Base-by-base conservation (phyloP, 2,113 vertebrate genomes). In the Psittacula cyanocephala region DNA sequence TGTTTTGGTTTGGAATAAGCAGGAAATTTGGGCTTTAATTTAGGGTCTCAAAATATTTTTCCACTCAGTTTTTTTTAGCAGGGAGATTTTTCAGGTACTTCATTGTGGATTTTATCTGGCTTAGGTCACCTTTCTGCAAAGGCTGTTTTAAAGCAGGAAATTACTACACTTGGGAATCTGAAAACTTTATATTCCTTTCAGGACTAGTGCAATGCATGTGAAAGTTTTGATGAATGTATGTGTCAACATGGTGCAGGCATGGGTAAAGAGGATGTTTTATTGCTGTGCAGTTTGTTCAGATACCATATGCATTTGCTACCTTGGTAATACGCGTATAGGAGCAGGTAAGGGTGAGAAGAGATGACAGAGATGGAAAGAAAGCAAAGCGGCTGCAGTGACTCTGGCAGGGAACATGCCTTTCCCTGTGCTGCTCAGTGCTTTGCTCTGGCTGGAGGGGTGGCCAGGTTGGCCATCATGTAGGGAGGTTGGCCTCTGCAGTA, bases 61-160 rank as follows among this genome's bases (percentile, higher is more conserved):
- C 18, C 22, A n/a, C 6, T 35, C n/a, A 84, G 7, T 81, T 86
- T 16, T 16, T 16, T 60, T 60, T 24, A 50, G 44, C 20, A 64
- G 75, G 43, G 53, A 82, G 43, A n/a, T 81, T 86, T 88, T 93
- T 83, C 62, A 74, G 59, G n/a, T 89, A 86, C 47, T 53, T 65
- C 31, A 14, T 19, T 68, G 46, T 49, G 50, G 20, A 41, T 90
- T 94, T 89, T 84, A 78, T 24, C 60, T 89, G 43, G 17, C 69
- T 91, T 86, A 91, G 50, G 15, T 86, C 28, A 83, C 31, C 35
- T 82, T 75, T 28, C 57, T 18, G 15, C n/a, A 88, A 83, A 90
- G 53, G 31, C 63, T 80, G 19, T 41, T 82, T 82, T 74, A 86
- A 88, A 91, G 60, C n/a, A 75, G 68, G 76, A 83, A 88, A 81